Evolutionary conservation across 64 coral and sea anemone genomes (phyloP), one percentile per base, ranked within the genome.

Genomic region (Montipora cactus): DNA sequence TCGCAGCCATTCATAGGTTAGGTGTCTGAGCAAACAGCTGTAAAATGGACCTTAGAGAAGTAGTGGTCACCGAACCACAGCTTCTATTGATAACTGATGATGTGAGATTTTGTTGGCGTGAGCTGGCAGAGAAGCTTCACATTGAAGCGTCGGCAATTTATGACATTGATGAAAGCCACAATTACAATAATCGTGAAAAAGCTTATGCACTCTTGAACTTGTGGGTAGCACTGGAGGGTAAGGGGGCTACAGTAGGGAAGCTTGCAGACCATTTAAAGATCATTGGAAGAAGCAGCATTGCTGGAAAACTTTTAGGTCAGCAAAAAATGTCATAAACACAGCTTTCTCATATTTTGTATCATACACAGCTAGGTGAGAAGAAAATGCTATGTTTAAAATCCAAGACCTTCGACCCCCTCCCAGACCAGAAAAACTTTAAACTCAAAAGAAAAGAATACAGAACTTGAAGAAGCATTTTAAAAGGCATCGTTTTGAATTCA

Each of bases 31-130:
- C 28, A 28, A 28, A 28, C 28, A 28, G 28, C 28, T 28, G 28
- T 28, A 28, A 57, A 57, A 12, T 19, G 44, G 44, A 75, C 76
- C 68, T 78, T 73, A 79, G 70, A 85, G 51, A 58, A 61, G 67
- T 10, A 8, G 47, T 22, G 4, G 87, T 94, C 8, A 67, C 93
- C 13, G 73, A 94, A 55, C 45, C 59, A 50, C 71, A 78, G 66
- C 87, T 90, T 5, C 4, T 8, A 77, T 73, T 85, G 19, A 84
- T 94, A 13, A 78, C 87, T 86, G 87, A 94, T 57, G 93, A 94
- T 37, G 87, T 94, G 0, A 88, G 93, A 7, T 90, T 79, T 14
- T 94, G 87, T 14, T 94, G 93, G 93, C 81, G 77, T 58, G 48
- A 94, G 4, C 58, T 94, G 2, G 93, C 80, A n/a, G 46, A 87